Conservation (phyloP, 1,140 invertebrate species). For the Nymphalis io region DNA sequence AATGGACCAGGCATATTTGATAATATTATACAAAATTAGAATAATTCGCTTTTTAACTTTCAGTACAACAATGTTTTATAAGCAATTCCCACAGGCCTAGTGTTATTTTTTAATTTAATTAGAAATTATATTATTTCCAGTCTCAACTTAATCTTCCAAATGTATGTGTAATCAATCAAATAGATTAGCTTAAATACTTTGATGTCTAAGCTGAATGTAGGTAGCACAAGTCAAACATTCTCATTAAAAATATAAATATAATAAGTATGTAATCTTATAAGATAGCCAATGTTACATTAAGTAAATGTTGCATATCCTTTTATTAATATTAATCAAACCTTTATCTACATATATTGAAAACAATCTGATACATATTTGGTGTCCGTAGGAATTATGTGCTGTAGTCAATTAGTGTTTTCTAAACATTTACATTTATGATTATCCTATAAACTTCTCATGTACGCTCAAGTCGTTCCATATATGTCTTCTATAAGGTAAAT, state of each 20-base stretch:
- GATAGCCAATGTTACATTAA: background rate
- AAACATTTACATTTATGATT: slow-evolving; percentile 49
- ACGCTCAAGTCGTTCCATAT: slow-evolving; percentile 29
- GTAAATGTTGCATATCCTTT: slow-evolving; percentile 19
- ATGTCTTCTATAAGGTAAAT: slow-evolving; percentile 36
- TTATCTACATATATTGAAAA: background rate
- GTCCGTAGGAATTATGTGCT: slow-evolving; percentile 48
- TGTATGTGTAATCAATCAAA: background rate
- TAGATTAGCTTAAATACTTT: slow-evolving; percentile 7
- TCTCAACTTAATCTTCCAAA: slow-evolving; percentile 1
- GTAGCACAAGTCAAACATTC: background rate
- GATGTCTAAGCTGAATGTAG: background rate
- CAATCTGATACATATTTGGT: slow-evolving; percentile 15
- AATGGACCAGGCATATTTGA: slow-evolving; percentile 19
- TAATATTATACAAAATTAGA: slow-evolving; percentile 19
- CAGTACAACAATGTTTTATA: background rate
- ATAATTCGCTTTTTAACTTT: background rate
- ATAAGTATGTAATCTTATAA: background rate
- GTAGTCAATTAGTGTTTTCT: slow-evolving; percentile 57
- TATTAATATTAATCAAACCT: background rate
- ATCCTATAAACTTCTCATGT: background rate
- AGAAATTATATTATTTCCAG: background rate
- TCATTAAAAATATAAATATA: background rate
- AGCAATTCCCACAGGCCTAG: background rate
- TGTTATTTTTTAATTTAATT: background rate